These are phyloP conservation scores for Oreochromis niloticus DNA, from an alignment of 2,113 vertebrate genomes.

Conservation along the genomic window DNA sequence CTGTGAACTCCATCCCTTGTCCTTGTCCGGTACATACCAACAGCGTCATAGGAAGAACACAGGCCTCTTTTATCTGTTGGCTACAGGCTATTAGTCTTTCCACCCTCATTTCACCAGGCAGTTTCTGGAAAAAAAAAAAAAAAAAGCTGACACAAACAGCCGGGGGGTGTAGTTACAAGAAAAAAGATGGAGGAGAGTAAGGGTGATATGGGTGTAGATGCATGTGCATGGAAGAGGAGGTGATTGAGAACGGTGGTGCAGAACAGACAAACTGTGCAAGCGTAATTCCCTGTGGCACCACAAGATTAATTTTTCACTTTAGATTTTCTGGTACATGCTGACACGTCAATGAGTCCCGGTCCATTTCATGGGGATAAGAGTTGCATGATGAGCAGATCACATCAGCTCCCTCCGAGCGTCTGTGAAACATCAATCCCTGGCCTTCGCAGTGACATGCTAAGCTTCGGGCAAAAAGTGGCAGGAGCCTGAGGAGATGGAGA, in stretches of 20 bases:
- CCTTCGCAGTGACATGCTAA: background rate
- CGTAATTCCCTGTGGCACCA: background rate
- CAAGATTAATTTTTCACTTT: background rate
- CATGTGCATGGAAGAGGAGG: background rate
- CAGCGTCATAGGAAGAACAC: background rate
- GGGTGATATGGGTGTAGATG: background rate
- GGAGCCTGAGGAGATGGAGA: background rate
- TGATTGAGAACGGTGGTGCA: background rate
- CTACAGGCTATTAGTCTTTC: conserved; percentile 3
- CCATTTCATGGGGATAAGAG: background rate
- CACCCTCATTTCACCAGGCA: background rate
- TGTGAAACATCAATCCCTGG: background rate
- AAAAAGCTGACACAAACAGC: conserved; percentile 27
- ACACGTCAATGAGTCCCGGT: background rate
- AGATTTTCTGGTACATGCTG: background rate
- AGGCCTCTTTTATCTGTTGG: conserved; percentile 1
- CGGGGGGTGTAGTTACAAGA: conserved; percentile 11
- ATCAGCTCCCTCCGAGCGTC: background rate
- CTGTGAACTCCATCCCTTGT: background rate
- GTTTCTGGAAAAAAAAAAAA: background rate
- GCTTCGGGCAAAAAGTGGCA: background rate
- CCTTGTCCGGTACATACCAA: background rate
- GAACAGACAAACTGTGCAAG: background rate
- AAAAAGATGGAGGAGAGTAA: background rate
- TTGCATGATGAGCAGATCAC: background rate